These are phyloP conservation scores for Falco biarmicus DNA, from an alignment of 2,797 vertebrate species.

Conservation along the genomic window DNA sequence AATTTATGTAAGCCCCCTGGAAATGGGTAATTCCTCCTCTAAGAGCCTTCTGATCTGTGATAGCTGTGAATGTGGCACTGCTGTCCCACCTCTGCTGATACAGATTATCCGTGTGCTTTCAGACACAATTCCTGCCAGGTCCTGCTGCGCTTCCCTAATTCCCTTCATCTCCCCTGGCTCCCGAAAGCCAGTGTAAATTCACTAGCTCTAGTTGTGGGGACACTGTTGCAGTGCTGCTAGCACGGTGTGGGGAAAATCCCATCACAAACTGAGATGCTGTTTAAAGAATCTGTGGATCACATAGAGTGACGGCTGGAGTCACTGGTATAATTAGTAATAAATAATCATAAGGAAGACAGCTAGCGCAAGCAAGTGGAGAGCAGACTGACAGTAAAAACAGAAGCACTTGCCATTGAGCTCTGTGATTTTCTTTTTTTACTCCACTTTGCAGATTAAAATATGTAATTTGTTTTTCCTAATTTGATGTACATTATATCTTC, in stretches of 20 bases:
- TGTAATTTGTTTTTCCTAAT: conserved; percentile 54
- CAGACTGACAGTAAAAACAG: background rate
- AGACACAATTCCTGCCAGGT: background rate
- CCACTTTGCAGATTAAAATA: conserved; percentile 40
- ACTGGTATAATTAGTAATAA: conserved; percentile 32
- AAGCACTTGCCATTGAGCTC: background rate
- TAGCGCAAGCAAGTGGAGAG: background rate
- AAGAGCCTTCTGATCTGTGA: background rate
- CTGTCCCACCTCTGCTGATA: background rate
- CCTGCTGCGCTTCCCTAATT: conserved; percentile 31
- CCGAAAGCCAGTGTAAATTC: background rate
- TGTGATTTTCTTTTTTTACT: background rate
- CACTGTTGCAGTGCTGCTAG: background rate
- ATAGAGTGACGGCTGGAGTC: background rate
- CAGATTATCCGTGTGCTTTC: background rate
- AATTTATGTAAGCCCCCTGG: background rate
- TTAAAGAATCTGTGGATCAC: conserved; percentile 55
- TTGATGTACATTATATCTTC: conserved; percentile 42
- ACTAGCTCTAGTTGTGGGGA: background rate
- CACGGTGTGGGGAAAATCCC: conserved; percentile 40
- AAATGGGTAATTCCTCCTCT: background rate
- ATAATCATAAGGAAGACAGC: conserved; percentile 55
- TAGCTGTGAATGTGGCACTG: background rate
- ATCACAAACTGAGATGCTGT: background rate
- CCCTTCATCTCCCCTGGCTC: background rate